Conservation (phyloP, 2,797 vertebrate species). For the Platalea minor region DNA sequence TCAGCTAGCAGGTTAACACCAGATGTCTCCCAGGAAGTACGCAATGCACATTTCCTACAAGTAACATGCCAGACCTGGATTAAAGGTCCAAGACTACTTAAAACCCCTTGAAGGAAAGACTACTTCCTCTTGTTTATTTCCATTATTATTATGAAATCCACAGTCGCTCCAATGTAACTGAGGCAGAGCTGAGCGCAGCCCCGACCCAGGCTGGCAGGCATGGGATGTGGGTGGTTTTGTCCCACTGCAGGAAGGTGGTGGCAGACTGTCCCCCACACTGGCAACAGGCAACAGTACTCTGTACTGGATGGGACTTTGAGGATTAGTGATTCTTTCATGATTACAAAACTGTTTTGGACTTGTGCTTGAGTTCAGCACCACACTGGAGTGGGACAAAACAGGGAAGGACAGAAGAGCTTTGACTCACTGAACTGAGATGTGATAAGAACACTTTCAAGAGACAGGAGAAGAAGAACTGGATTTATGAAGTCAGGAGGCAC, state of each 20-base stretch:
- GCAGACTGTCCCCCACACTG: neutral
- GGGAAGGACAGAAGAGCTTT: neutral
- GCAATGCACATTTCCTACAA: neutral
- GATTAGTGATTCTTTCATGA: neutral
- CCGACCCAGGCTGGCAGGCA: neutral
- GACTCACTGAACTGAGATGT: neutral
- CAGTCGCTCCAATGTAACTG: neutral
- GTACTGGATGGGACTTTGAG: neutral
- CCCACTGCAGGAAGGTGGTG: neutral
- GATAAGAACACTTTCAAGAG: neutral
- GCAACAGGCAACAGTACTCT: neutral
- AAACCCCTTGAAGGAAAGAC: neutral
- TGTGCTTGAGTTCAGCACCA: neutral
- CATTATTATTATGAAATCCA: neutral
- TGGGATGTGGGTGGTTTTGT: fast-evolving
- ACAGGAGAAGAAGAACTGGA: neutral
- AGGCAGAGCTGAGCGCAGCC: neutral
- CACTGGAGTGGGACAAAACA: neutral
- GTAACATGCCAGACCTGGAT: neutral
- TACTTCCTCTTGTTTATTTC: neutral
- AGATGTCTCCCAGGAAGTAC: neutral
- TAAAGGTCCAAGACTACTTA: neutral
- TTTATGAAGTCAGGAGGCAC: neutral
- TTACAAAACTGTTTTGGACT: neutral
- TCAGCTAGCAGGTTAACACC: neutral